Evolutionary conservation across 2,797 vertebrate genomes (phyloP).

Genomic region (Artibeus jamaicensis): DNA sequence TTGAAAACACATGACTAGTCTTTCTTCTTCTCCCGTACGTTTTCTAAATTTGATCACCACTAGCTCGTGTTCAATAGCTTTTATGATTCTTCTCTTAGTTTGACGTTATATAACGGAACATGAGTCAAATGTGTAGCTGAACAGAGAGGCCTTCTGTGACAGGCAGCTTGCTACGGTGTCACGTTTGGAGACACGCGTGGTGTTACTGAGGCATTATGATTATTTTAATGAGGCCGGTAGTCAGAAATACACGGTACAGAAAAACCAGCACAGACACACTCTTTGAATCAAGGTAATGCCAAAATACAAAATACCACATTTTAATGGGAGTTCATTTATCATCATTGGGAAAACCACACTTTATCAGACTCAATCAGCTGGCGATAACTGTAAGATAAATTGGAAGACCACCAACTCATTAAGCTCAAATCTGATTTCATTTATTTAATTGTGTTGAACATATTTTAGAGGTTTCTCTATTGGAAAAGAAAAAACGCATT

Average conservation of each 20-base stretch:
- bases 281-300: background rate
- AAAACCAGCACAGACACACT: background rate
- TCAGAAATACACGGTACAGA: background rate
- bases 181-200: rapidly evolving
- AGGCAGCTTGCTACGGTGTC: background rate
- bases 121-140: background rate
- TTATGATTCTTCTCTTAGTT: background rate
- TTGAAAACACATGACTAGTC: background rate
- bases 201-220: background rate
- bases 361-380: background rate
- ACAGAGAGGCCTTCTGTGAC: background rate
- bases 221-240: background rate
- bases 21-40: background rate
- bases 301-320: constrained; percentile 36
- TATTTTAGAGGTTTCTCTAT: background rate
- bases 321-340: constrained; percentile 63
- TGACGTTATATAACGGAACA: background rate
- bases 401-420: background rate
- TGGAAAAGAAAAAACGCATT: background rate
- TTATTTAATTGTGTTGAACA: background rate
- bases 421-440: background rate
- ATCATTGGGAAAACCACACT: background rate
- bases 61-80: background rate
- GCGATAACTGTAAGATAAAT: background rate
- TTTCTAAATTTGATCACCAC: background rate